phyloP scores from a whole-genome alignment of 2,888 invertebrate genomes.

The Leuctra nigra region DNA sequence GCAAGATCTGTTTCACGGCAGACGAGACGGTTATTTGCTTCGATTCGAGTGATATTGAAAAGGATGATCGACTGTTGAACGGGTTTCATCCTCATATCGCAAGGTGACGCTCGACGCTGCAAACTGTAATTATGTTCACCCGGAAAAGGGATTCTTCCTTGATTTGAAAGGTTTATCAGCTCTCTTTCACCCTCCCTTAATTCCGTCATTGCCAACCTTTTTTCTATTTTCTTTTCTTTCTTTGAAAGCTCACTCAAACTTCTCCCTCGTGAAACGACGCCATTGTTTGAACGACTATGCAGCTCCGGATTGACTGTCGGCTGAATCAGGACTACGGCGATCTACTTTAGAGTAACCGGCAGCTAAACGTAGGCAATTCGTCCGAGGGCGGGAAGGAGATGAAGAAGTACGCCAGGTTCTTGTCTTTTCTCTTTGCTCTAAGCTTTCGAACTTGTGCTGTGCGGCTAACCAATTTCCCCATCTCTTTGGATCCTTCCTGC shows the following conservation, averaged over 20 bases:
- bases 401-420: neutral
- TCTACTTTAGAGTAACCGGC: conserved; percentile 9
- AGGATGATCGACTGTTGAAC: neutral
- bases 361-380: conserved; percentile 13
- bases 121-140: conserved; percentile 2
- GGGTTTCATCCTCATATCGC: neutral
- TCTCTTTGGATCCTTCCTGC: neutral
- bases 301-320: neutral
- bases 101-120: neutral
- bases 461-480: conserved; percentile 13
- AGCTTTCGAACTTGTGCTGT: conserved; percentile 9
- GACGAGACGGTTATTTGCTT: too few species aligned
- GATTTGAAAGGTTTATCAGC: conserved; percentile 8
- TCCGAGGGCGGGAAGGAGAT: neutral
- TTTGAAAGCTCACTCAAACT: conserved; percentile 8
- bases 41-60: neutral
- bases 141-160: neutral
- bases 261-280: conserved; percentile 11
- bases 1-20: too few species aligned
- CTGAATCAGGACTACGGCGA: conserved; percentile 1
- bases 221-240: neutral
- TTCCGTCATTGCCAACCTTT: conserved; percentile 16
- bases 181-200: conserved; percentile 3
- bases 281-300: conserved; percentile 9
- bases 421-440: neutral